Conservation (phyloP, 2,113 vertebrate genomes). For the Hiodon alosoides region DNA sequence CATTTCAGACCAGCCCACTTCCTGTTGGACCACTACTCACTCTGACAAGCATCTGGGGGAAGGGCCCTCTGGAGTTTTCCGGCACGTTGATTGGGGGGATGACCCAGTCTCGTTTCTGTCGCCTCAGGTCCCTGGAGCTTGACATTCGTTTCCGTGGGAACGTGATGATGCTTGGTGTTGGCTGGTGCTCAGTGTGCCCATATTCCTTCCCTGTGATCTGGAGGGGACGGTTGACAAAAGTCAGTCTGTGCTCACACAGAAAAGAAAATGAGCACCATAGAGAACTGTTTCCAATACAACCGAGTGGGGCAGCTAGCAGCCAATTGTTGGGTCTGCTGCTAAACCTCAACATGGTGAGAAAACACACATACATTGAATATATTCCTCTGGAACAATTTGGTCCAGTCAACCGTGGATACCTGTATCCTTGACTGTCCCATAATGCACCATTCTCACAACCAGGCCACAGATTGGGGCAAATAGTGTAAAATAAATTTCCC, state of each 20-base stretch:
- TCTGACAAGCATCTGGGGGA: slow-evolving; percentile 91
- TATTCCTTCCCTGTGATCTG: slow-evolving; percentile 7
- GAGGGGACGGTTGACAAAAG: neutral
- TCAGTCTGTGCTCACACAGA: neutral
- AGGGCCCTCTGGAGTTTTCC: slow-evolving; percentile 90
- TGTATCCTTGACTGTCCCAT: too few relatives aligned
- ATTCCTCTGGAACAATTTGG: too few relatives aligned
- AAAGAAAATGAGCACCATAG: neutral
- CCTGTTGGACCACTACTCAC: slow-evolving; percentile 64
- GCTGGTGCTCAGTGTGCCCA: slow-evolving; percentile 16
- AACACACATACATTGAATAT: too few relatives aligned
- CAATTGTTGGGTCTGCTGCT: too few relatives aligned
- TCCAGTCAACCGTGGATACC: too few relatives aligned
- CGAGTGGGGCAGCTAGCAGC: too few relatives aligned
- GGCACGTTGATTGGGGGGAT: slow-evolving; percentile 97
- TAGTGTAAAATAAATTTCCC: too few relatives aligned
- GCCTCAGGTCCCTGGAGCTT: slow-evolving; percentile 67
- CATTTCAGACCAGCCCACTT: neutral
- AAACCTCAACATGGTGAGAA: too few relatives aligned
- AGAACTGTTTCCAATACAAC: neutral
- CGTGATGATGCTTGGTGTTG: slow-evolving; percentile 63
- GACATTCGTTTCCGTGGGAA: slow-evolving; percentile 70
- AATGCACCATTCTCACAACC: too few relatives aligned
- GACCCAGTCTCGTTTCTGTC: slow-evolving; percentile 98
- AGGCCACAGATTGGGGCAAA: too few relatives aligned